Percentiles rank a stretch among this genome's conserved stretches.
phyloP scores from a whole-genome alignment of 1,140 invertebrate genomes.

The Helicoverpa armigera region DNA sequence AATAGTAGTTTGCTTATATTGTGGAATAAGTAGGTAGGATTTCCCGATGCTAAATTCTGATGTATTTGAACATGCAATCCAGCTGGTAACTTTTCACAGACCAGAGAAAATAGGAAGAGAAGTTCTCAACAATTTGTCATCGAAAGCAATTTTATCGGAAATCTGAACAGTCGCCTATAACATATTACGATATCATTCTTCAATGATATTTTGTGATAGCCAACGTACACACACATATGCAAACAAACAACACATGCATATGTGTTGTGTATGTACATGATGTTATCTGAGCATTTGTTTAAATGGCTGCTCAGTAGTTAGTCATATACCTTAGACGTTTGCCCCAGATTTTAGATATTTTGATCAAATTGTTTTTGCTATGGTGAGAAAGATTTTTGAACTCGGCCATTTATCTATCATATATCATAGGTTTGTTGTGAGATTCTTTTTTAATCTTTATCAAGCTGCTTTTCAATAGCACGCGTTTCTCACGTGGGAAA shows the following conservation, averaged over 20 bases:
- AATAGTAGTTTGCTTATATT: too few species aligned
- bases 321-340: conserved; percentile 3
- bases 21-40: too few species aligned
- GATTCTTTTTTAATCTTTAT: too few species aligned
- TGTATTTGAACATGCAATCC: not conserved
- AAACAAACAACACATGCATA: not conserved
- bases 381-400: too few species aligned
- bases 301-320: conserved; percentile 27
- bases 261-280: not conserved
- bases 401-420: too few species aligned
- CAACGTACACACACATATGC: conserved; percentile 9
- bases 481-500: too few species aligned
- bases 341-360: conserved; percentile 13
- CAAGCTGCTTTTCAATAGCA: too few species aligned
- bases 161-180: conserved; percentile 34
- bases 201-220: conserved; percentile 32
- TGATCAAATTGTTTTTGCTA: too few species aligned
- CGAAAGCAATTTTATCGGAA: conserved; percentile 28
- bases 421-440: too few species aligned
- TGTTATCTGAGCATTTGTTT: conserved; percentile 41
- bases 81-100: not conserved
- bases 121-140: not conserved
- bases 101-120: not conserved
- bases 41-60: too few species aligned
- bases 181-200: conserved; percentile 39